These are phyloP conservation scores for Leptinotarsa tumamoca DNA, from an alignment of 2,888 invertebrate genomes.

Conservation along the genomic window DNA sequence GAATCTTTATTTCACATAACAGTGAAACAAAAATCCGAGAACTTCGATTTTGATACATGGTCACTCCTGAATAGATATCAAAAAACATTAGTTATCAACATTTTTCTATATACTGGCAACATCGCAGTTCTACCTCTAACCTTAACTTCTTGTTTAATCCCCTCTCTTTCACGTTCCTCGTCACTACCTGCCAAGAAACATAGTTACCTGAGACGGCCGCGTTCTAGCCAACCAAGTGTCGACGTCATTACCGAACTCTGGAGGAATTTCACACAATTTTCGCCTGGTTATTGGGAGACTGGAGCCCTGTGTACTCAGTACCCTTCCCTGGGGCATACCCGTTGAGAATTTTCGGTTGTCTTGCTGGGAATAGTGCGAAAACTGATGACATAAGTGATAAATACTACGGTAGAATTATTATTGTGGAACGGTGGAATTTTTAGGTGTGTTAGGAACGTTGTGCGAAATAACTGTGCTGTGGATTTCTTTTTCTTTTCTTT, in stretches of 20 bases:
- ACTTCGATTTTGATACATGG: neutral
- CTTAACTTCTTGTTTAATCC: conserved; percentile 34
- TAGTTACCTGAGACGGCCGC: conserved; percentile 49
- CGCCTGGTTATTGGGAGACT: conserved; percentile 28
- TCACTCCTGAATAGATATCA: neutral
- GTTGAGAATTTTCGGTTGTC: conserved; percentile 10
- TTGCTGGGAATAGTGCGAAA: conserved; percentile 11
- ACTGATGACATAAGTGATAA: conserved; percentile 22
- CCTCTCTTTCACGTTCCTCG: conserved; percentile 35
- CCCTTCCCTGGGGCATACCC: conserved; percentile 28
- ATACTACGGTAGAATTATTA: conserved; percentile 26
- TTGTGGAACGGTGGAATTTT: conserved; percentile 45
- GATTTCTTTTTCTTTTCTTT: conserved; percentile 36
- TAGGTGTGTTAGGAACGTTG: conserved; percentile 47
- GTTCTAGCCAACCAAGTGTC: conserved; percentile 40
- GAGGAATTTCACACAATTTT: conserved; percentile 42
- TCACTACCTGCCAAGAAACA: conserved; percentile 47
- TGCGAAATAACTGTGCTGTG: conserved; percentile 44
- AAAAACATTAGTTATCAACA: neutral
- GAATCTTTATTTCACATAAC: no score
- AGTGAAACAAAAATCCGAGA: no score
- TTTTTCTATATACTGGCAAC: neutral
- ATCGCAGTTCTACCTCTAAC: conserved; percentile 3
- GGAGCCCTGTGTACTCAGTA: conserved; percentile 7
- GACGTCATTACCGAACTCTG: conserved; percentile 45